Conservation (phyloP, 2,888 invertebrate genomes). For the Eledone cirrhosa region DNA sequence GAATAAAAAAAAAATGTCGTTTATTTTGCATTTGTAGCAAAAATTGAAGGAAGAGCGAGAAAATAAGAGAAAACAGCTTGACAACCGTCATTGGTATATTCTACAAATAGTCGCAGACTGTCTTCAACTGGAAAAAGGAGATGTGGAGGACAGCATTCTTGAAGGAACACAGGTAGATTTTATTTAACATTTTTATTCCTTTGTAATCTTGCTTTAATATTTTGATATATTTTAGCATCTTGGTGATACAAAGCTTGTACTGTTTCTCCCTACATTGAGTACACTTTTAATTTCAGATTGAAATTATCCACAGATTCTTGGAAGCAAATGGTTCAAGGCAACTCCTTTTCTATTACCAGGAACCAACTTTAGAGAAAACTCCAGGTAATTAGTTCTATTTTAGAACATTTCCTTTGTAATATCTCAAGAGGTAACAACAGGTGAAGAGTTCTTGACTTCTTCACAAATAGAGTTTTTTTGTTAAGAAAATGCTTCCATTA, state of each 20-base stretch:
- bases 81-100: conserved; percentile 64
- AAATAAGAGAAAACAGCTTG: conserved; percentile 63
- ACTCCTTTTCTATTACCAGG: conserved; percentile 65
- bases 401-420: too few species aligned
- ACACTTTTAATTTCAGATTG: conserved; percentile 56
- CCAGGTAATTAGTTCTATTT: conserved; percentile 52
- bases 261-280: too few species aligned
- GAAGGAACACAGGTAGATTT: conserved; percentile 64
- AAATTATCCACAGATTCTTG: conserved; percentile 63
- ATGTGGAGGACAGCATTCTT: conserved; percentile 66
- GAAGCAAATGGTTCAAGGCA: conserved; percentile 57
- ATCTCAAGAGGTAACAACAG: too few species aligned
- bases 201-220: too few species aligned
- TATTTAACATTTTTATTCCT: too few species aligned
- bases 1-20: too few species aligned
- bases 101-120: conserved; percentile 64
- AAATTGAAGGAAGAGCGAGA: conserved; percentile 66
- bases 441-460: too few species aligned
- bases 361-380: conserved; percentile 61
- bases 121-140: conserved; percentile 62
- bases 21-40: conserved; percentile 66
- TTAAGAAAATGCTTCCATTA: too few species aligned
- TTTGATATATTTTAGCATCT: too few species aligned
- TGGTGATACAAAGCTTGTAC: too few species aligned
- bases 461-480: too few species aligned